phyloP scores from a whole-genome alignment of 2,113 vertebrate genomes.

The Toxotes chatareus region DNA sequence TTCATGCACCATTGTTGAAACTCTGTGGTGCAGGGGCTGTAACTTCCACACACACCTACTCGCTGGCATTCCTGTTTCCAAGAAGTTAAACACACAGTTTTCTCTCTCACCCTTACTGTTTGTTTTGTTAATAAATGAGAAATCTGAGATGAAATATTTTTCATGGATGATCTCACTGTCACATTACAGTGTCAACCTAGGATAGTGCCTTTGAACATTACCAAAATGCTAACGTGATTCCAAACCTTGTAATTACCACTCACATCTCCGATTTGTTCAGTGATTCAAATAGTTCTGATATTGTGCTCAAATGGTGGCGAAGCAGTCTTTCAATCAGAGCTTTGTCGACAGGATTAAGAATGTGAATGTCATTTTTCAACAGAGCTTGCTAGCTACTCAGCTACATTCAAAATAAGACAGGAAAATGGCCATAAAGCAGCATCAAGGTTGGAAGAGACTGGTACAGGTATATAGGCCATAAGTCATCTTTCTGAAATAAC shows the following conservation, averaged over 20 bases:
- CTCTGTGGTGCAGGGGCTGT: constrained; percentile 14
- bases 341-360: not conserved
- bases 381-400: not conserved
- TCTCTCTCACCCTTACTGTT: not conserved
- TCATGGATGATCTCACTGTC: not conserved
- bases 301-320: not conserved
- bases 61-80: constrained; percentile 4
- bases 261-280: not conserved
- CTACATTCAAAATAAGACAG: not conserved
- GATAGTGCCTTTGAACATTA: not conserved
- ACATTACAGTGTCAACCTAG: not conserved
- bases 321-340: not conserved
- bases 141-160: not conserved
- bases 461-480: not conserved
- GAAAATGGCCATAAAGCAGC: not conserved
- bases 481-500: not conserved
- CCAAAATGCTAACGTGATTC: not conserved
- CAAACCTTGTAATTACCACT: not conserved
- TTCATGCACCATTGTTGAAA: constrained; percentile 47
- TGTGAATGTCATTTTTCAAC: not conserved
- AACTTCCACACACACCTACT: constrained; percentile 15
- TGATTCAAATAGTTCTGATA: not conserved
- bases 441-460: not conserved
- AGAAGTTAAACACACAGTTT: not conserved
- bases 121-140: not conserved